These are phyloP conservation scores for Pangasius mekongensis DNA, from an alignment of 2,797 vertebrate species.

Conservation along the genomic window DNA sequence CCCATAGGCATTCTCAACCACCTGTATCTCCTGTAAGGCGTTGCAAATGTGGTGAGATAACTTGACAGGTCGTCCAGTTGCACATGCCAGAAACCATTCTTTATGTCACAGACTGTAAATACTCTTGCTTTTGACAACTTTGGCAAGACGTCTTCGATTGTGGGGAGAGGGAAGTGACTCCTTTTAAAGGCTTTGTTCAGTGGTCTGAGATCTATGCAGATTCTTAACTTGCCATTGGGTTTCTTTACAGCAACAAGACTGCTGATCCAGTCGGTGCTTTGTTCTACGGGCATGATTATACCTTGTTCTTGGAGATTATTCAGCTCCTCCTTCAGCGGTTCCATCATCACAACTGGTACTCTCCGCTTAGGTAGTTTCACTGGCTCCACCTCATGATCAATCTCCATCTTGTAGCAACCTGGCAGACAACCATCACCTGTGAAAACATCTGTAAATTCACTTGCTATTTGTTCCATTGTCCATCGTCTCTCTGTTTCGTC, in stretches of 20 bases:
- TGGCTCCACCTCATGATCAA: not conserved
- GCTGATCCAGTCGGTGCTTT: not conserved
- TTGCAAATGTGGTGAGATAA: not conserved
- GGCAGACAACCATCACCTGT: not conserved
- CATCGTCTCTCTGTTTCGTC: not conserved
- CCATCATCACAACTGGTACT: not conserved
- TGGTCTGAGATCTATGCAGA: not conserved
- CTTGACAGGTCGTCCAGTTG: not conserved
- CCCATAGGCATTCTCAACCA: not conserved
- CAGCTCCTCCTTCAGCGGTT: not conserved
- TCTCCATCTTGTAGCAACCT: not conserved
- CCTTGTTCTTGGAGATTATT: not conserved
- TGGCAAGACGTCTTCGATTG: not conserved
- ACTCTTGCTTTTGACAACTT: not conserved
- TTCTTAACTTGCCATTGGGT: not conserved
- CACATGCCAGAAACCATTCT: slow-evolving; percentile 6
- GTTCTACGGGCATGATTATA: not conserved
- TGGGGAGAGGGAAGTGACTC: not conserved
- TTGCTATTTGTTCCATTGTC: slow-evolving; percentile 20
- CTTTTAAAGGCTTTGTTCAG: slow-evolving; percentile 17
- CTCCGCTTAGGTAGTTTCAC: not conserved
- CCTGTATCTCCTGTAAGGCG: not conserved
- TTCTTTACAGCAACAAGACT: not conserved
- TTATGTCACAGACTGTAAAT: not conserved
- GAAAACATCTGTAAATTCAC: slow-evolving; percentile 4